These are phyloP conservation scores for Xyrauchen texanus DNA, from an alignment of 2,113 vertebrate species.

Conservation along the genomic window DNA sequence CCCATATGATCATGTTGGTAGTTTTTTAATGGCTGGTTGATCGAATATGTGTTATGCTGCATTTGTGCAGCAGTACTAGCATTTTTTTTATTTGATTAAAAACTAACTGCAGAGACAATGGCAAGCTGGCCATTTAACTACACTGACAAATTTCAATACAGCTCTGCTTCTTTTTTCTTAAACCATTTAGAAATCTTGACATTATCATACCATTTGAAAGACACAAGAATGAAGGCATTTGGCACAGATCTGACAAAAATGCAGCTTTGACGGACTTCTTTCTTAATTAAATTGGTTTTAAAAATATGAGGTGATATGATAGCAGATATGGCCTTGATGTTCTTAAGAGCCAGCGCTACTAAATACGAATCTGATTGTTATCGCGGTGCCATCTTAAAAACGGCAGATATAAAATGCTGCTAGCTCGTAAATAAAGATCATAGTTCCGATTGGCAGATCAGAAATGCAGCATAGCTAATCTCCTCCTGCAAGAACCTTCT, in stretches of 20 bases:
- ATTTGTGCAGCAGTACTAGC: not conserved
- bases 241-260: slow-evolving; percentile 25
- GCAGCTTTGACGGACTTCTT: not conserved
- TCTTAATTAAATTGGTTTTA: slow-evolving; percentile 21
- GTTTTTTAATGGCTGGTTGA: not conserved
- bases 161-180: no score
- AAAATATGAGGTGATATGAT: slow-evolving; percentile 55
- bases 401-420: slow-evolving; percentile 62
- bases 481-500: slow-evolving; percentile 51
- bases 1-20: no score
- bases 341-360: slow-evolving; percentile 42
- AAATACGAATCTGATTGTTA: slow-evolving; percentile 53
- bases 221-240: slow-evolving; percentile 14
- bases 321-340: slow-evolving; percentile 56
- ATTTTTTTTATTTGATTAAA: not conserved
- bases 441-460: slow-evolving; percentile 60
- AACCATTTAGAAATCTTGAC: slow-evolving; percentile 15
- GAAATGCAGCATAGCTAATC: slow-evolving; percentile 66
- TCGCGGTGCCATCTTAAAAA: slow-evolving; percentile 66
- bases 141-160: slow-evolving; percentile 6
- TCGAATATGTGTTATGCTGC: no score
- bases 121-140: slow-evolving; percentile 14
- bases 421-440: slow-evolving; percentile 66
- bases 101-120: not conserved
- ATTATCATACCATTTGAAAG: not conserved